These are phyloP conservation scores for Hypsopygia costalis DNA, from an alignment of 2,888 invertebrate species.

Conservation along the genomic window DNA sequence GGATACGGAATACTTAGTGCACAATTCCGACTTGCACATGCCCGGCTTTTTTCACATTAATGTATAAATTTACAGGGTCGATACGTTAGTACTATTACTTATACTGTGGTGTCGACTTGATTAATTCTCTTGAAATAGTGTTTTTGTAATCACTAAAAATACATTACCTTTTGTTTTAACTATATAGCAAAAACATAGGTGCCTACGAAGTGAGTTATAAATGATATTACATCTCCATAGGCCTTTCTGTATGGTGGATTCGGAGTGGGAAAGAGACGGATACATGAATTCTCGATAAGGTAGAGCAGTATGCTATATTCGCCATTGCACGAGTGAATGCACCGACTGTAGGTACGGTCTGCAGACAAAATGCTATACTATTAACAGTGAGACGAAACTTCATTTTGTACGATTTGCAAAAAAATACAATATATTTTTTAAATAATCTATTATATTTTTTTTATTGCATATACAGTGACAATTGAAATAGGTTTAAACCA, in stretches of 20 bases:
- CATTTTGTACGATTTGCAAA: slow-evolving; percentile 13
- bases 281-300: slow-evolving; percentile 20
- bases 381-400: slow-evolving; percentile 16
- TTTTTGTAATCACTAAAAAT: too few relatives aligned
- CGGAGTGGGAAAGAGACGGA: slow-evolving; percentile 26
- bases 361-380: slow-evolving; percentile 27
- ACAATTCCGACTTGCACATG: too few relatives aligned
- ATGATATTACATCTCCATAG: slow-evolving; percentile 5
- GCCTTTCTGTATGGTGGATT: slow-evolving; percentile 1
- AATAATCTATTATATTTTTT: too few relatives aligned
- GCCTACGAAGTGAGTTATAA: neutral
- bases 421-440: too few relatives aligned
- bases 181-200: neutral
- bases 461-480: too few relatives aligned
- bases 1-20: too few relatives aligned
- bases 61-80: too few relatives aligned
- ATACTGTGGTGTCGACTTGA: too few relatives aligned
- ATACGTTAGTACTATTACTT: too few relatives aligned
- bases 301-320: slow-evolving; percentile 38
- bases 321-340: slow-evolving; percentile 62
- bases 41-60: too few relatives aligned
- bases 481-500: too few relatives aligned
- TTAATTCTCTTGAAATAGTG: too few relatives aligned
- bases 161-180: neutral
- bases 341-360: slow-evolving; percentile 45